Conservation (phyloP, 2,113 vertebrate genomes). For the Shinisaurus crocodilurus region DNA sequence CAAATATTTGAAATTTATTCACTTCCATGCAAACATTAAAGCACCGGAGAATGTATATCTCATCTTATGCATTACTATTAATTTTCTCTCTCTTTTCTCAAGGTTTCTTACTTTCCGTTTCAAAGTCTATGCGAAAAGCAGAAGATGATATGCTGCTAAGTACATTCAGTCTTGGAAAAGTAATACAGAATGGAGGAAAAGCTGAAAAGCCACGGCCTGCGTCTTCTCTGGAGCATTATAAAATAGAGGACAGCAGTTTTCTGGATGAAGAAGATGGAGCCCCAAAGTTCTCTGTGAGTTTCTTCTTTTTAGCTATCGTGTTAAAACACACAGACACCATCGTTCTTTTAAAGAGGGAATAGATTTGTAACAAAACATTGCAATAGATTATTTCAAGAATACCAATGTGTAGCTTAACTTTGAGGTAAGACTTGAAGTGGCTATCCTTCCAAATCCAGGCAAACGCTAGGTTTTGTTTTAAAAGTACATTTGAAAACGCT, state of each 20-base stretch:
- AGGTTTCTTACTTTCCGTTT: constrained; percentile 76
- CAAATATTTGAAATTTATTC: constrained; percentile 37
- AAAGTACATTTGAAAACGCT: background rate
- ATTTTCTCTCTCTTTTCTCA: constrained; percentile 84
- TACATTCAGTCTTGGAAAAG: constrained; percentile 72
- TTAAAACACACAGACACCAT: constrained; percentile 19
- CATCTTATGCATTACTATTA: constrained; percentile 77
- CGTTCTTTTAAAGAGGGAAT: constrained; percentile 12
- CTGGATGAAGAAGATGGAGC: constrained; percentile 75
- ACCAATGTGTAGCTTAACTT: background rate
- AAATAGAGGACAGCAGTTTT: constrained; percentile 71
- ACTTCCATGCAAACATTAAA: constrained; percentile 36
- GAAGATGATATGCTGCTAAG: constrained; percentile 79
- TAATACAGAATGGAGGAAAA: constrained; percentile 71
- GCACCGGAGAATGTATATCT: constrained; percentile 74
- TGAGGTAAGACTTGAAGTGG: background rate
- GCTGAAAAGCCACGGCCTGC: constrained; percentile 54
- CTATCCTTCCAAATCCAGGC: background rate
- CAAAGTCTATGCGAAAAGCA: constrained; percentile 75
- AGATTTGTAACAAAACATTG: background rate
- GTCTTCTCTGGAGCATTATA: constrained; percentile 71
- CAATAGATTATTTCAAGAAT: constrained; percentile 10
- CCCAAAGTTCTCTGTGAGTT: constrained; percentile 73
- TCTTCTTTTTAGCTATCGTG: constrained; percentile 15
- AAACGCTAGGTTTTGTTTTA: background rate